Percentiles rank a stretch among this genome's conserved stretches.
phyloP scores from a whole-genome alignment of 2,797 vertebrate species.

The Characodon lateralis region DNA sequence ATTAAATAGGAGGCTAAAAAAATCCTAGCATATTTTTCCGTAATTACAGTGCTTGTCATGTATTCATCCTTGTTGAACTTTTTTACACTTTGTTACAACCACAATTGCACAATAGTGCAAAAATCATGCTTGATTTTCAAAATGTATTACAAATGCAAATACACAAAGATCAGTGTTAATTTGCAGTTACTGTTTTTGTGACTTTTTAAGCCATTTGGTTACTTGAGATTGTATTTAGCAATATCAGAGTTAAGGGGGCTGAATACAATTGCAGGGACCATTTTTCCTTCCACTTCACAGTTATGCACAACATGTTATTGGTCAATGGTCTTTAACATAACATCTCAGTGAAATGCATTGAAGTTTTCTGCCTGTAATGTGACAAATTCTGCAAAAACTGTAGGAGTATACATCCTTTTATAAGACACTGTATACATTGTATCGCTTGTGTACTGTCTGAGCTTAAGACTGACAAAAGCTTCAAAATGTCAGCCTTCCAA shows the following conservation, averaged over 20 bases:
- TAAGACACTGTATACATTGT: not conserved
- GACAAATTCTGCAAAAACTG: not conserved
- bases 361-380: not conserved
- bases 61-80: not conserved
- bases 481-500: conserved; percentile 50
- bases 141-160: not conserved
- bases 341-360: too few species aligned
- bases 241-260: not conserved
- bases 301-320: not conserved
- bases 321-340: not conserved
- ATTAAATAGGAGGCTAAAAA: conserved; percentile 7
- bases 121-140: not conserved
- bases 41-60: not conserved
- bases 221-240: not conserved
- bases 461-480: conserved; percentile 50
- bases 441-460: conserved; percentile 23
- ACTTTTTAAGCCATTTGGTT: not conserved
- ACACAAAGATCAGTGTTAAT: too few species aligned
- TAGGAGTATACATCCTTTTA: not conserved
- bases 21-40: conserved; percentile 1
- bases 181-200: too few species aligned
- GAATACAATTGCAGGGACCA: not conserved
- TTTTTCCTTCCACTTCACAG: not conserved
- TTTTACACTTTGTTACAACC: not conserved
- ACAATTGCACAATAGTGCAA: not conserved